These are phyloP conservation scores for Diarsia rubi DNA, from an alignment of 2,888 invertebrate genomes.

Conservation along the genomic window DNA sequence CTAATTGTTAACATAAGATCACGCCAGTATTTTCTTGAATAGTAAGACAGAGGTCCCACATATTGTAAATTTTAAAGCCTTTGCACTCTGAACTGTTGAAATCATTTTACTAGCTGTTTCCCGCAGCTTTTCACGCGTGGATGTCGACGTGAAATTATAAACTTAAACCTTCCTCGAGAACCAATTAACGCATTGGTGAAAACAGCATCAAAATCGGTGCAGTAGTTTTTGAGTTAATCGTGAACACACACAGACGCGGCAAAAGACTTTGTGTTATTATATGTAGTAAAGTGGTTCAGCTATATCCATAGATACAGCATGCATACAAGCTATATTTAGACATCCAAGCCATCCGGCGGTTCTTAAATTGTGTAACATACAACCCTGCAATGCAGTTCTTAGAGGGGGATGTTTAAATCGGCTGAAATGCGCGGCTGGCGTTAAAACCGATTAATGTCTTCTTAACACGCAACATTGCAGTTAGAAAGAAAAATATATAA, in stretches of 20 bases:
- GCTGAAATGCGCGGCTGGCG: constrained; percentile 77
- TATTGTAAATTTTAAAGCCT: background rate
- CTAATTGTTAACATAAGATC: too few relatives aligned
- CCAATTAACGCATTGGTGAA: too few relatives aligned
- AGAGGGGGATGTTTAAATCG: constrained; percentile 69
- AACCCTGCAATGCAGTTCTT: constrained; percentile 80
- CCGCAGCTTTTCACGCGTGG: too few relatives aligned
- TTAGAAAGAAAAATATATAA: constrained; percentile 70
- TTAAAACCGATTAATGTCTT: constrained; percentile 84
- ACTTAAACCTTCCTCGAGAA: too few relatives aligned
- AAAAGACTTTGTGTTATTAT: too few relatives aligned
- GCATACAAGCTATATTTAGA: constrained; percentile 46
- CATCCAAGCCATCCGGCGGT: constrained; percentile 29
- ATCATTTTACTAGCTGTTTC: background rate
- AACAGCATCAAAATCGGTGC: too few relatives aligned
- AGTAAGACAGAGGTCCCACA: too few relatives aligned
- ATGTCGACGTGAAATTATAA: too few relatives aligned
- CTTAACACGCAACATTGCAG: constrained; percentile 83
- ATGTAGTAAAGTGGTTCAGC: too few relatives aligned
- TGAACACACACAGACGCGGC: too few relatives aligned
- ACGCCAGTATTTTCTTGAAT: too few relatives aligned
- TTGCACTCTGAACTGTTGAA: background rate
- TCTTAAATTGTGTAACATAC: constrained; percentile 60
- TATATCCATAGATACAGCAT: constrained; percentile 12
- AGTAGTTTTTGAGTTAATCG: too few relatives aligned